Evolutionary conservation across 2,113 vertebrate genomes (phyloP).

Genomic region (Equus przewalskii): DNA sequence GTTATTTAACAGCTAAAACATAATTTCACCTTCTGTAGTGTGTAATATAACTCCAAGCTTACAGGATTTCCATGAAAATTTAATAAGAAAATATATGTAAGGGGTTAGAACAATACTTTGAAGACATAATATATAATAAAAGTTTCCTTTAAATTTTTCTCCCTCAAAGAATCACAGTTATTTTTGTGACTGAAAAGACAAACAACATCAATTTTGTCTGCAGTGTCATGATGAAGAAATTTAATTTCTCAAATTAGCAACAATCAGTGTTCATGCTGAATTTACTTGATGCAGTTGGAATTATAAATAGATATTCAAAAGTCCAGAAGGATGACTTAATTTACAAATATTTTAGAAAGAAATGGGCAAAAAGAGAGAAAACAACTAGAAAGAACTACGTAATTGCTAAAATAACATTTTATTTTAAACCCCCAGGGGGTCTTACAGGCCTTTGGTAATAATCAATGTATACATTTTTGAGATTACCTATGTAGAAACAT

Average conservation of each 20-base stretch:
- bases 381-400: not conserved
- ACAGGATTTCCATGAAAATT: conserved; percentile 28
- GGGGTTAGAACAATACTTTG: not conserved
- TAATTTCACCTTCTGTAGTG: conserved; percentile 10
- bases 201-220: not conserved
- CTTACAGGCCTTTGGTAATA: not conserved
- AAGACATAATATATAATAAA: not conserved
- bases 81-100: conserved; percentile 25
- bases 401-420: not conserved
- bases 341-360: not conserved
- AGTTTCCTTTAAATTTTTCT: not conserved
- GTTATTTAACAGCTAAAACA: conserved; percentile 37
- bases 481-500: not conserved
- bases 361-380: not conserved
- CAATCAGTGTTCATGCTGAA: not conserved
- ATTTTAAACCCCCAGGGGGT: not conserved
- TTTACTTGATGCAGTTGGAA: not conserved
- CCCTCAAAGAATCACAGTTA: not conserved
- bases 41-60: conserved; percentile 4
- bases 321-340: not conserved
- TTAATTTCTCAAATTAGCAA: not conserved
- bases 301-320: conserved; percentile 28
- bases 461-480: not conserved
- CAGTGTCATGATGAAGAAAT: not conserved
- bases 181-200: not conserved